Evolutionary conservation across 2,797 vertebrate species (phyloP).

Genomic region (Apodemus agrarius): DNA sequence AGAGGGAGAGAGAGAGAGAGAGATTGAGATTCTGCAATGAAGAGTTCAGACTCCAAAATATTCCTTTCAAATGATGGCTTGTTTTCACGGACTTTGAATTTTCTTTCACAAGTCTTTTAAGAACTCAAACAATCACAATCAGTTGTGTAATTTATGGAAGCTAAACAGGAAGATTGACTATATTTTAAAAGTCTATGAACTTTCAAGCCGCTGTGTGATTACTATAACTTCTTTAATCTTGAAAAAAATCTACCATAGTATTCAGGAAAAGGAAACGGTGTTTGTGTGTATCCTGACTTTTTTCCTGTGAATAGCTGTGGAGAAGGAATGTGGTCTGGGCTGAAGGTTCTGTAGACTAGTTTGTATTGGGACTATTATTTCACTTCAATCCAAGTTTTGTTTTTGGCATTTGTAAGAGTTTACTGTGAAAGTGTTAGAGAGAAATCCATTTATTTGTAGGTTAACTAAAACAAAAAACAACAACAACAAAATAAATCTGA

Average conservation of each 20-base stretch:
- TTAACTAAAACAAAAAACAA: neutral
- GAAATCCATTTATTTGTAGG: neutral
- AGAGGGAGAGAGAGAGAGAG: neutral
- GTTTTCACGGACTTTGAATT: neutral
- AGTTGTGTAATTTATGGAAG: neutral
- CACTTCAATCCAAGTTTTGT: neutral
- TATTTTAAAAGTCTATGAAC: neutral
- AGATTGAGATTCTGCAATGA: neutral
- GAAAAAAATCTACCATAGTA: neutral
- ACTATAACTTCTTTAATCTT: neutral
- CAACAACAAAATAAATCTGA: too few species aligned
- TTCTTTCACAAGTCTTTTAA: neutral
- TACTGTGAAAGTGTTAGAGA: neutral
- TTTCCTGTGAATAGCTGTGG: neutral
- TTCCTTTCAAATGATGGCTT: neutral
- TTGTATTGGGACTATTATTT: neutral
- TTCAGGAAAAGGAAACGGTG: neutral
- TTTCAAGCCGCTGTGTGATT: neutral
- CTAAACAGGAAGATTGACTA: neutral
- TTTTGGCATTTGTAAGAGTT: neutral
- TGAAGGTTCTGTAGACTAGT: neutral
- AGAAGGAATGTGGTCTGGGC: neutral
- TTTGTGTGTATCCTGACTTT: neutral
- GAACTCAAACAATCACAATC: slow-evolving; percentile 11
- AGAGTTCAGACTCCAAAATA: neutral